phyloP scores from a whole-genome alignment of 2,113 vertebrate genomes.

The Eolophus roseicapilla region DNA sequence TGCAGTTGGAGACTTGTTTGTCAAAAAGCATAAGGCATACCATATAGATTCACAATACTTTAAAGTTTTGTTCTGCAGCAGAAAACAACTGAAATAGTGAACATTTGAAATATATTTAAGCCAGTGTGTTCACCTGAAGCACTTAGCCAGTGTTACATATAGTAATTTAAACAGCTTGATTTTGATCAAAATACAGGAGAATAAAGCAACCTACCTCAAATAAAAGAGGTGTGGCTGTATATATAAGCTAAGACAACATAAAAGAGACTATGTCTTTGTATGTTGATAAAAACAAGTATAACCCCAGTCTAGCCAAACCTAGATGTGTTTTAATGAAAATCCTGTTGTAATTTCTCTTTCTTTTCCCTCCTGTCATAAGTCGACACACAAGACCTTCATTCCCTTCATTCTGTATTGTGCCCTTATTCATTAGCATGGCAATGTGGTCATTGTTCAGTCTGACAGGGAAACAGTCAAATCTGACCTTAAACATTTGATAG shows the following conservation, averaged over 20 bases:
- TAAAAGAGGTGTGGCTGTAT: background rate
- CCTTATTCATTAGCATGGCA: background rate
- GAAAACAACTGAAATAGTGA: background rate
- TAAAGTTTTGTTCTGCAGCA: background rate
- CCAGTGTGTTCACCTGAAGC: background rate
- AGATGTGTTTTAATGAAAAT: background rate
- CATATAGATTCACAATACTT: background rate
- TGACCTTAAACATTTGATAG: background rate
- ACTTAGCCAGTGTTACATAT: background rate
- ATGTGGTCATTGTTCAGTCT: background rate
- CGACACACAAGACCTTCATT: background rate
- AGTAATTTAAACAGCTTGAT: background rate
- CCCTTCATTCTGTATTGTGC: accelerated
- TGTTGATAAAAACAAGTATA: background rate
- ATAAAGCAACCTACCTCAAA: background rate
- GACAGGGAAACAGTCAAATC: background rate
- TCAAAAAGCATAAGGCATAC: background rate
- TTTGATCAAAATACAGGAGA: background rate
- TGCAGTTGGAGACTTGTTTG: background rate
- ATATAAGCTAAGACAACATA: background rate
- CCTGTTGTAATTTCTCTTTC: background rate
- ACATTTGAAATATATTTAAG: background rate
- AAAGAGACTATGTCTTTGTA: background rate
- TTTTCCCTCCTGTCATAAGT: background rate
- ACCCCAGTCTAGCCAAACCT: background rate